Percentiles rank a stretch among this genome's conserved stretches.
Evolutionary conservation across 1,140 invertebrate species (phyloP).

Genomic region (Bombyx mori): ASM3026992v2 NC_085131.1:8384501-8385000

Average conservation of each 20-base stretch:
- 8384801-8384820: too few species aligned
- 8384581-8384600: conserved; percentile 72
- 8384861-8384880: too few species aligned
- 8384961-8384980: too few species aligned
- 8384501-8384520: conserved; percentile 78
- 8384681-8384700: conserved; percentile 79
- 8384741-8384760: conserved; percentile 77
- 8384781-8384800: conserved; percentile 18
- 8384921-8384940: too few species aligned
- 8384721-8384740: conserved; percentile 76
- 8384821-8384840: too few species aligned
- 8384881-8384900: too few species aligned
- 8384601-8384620: conserved; percentile 43
- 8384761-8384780: conserved; percentile 79
- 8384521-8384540: conserved; percentile 77
- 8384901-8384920: too few species aligned
- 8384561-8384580: conserved; percentile 79
- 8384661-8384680: conserved; percentile 57
- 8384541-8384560: conserved; percentile 79
- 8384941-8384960: too few species aligned
- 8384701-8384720: conserved; percentile 76
- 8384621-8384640: conserved; percentile 49
- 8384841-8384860: too few species aligned
- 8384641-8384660: conserved; percentile 40
- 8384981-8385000: too few species aligned